A percentile compares a stretch with the other conserved stretches of the same genome.
These are phyloP conservation scores for Parus major DNA, from an alignment of 2,113 vertebrate genomes.

Conservation along the genomic window DNA sequence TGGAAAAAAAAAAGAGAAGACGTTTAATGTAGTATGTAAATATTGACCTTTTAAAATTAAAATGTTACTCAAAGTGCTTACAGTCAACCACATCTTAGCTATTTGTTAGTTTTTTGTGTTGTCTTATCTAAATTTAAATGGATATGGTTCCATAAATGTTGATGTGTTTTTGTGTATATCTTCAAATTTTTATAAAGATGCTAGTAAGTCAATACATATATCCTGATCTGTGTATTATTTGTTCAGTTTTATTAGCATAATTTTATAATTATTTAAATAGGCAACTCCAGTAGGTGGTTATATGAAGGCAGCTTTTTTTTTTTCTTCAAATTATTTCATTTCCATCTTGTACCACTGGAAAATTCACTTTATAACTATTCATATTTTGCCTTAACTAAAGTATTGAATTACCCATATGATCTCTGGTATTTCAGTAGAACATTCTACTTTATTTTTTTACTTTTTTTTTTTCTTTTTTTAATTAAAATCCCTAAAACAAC, in stretches of 20 bases:
- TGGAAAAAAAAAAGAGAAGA: neutral
- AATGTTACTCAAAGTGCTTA: constrained; percentile 62
- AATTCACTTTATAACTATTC: neutral
- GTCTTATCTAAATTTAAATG: constrained; percentile 72
- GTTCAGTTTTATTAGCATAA: constrained; percentile 63
- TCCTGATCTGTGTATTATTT: constrained; percentile 84
- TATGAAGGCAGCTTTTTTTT: constrained; percentile 64
- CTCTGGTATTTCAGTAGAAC: constrained; percentile 50
- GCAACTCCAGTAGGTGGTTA: constrained; percentile 46
- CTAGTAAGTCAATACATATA: constrained; percentile 81
- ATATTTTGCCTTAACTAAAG: constrained; percentile 7
- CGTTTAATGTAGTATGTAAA: constrained; percentile 72
- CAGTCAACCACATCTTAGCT: constrained; percentile 69
- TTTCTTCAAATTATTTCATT: constrained; percentile 20
- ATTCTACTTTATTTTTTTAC: neutral
- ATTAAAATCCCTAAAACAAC: neutral
- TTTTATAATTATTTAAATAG: constrained; percentile 45
- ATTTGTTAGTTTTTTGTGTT: constrained; percentile 75
- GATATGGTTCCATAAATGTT: constrained; percentile 75
- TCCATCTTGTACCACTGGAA: constrained; percentile 55
- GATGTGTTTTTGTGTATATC: constrained; percentile 81
- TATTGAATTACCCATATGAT: constrained; percentile 19
- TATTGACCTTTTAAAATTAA: constrained; percentile 74
- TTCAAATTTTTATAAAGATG: constrained; percentile 88
- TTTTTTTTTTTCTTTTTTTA: neutral